Evolutionary conservation across 2,797 vertebrate genomes (phyloP), one percentile per base, ranked within the genome.

Genomic region (Parambassis ranga): DNA sequence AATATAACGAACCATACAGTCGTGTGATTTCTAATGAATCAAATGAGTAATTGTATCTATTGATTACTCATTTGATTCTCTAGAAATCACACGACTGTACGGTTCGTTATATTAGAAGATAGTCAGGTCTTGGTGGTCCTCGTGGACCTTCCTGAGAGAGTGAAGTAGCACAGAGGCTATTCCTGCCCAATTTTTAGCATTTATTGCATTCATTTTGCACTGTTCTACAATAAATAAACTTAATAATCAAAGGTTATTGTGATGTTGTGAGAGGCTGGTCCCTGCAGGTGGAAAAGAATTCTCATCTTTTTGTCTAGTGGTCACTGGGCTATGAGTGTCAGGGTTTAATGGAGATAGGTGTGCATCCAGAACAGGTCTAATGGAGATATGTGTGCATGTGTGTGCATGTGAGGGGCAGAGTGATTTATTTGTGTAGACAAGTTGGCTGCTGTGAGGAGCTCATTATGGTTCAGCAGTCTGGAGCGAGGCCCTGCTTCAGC

Each of bases 401-500:
- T 32, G 8, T 15, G 42, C 13, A 38, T 6, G 42, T 56, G 73
- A 51, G 33, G 46, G 57, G 68, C 19, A 64, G 65, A 82, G 73
- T 89, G 85, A 91, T 90, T 87, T 92, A 92, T 92, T 90, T 85
- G 79, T 82, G 79, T 65, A 85, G 87, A 89, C 87, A 89, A 87
- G 76, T 84, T 85, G 87, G 74, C 81, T 83, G 86, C 83, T 77
- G 82, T 83, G 87, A 89, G 85, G 71, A 90, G 86, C 90, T 93
- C 86, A 92, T 92, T 92, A 90, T 81, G 87, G 85, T 89, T 84
- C 77, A 85, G 76, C 71, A 79, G 82, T 85, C 87, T 81, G 84
- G 77, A 85, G 84, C 65, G 47, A 77, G 79, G 79, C 84, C 75
- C 80, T 76, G 80, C 78, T 71, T 81, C 75, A 81, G 75, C 69